phyloP scores from a whole-genome alignment of 2,888 invertebrate genomes.

The Callinectes sapidus region DNA sequence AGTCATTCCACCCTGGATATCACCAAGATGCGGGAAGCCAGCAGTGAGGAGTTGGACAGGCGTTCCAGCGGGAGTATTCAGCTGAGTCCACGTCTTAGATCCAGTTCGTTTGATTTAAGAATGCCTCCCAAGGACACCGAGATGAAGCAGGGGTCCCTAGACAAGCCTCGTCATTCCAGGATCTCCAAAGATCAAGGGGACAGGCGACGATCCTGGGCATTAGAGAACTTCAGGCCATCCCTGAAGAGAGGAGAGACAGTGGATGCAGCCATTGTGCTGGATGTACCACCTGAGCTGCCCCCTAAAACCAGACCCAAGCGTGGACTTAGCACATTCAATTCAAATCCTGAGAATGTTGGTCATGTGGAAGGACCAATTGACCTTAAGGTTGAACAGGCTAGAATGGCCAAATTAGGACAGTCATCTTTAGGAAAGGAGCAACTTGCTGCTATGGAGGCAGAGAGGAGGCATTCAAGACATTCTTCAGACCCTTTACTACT shows the following conservation, averaged over 20 bases:
- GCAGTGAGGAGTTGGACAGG: conserved; percentile 69
- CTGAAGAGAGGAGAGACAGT: conserved; percentile 55
- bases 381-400: conserved; percentile 54
- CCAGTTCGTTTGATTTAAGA: conserved; percentile 72
- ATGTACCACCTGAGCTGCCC: conserved; percentile 69
- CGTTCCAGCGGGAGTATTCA: conserved; percentile 47
- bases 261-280: conserved; percentile 70
- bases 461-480: conserved; percentile 40
- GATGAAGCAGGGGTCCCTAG: conserved; percentile 61
- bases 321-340: conserved; percentile 38
- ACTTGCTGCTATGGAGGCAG: conserved; percentile 16
- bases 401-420: neutral
- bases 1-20: conserved; percentile 52
- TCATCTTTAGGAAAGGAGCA: conserved; percentile 36
- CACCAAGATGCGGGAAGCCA: conserved; percentile 64
- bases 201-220: conserved; percentile 71
- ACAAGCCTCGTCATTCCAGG: conserved; percentile 62
- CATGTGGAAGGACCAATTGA: conserved; percentile 64
- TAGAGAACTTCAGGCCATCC: conserved; percentile 59
- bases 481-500: conserved; percentile 43
- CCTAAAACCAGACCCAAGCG: conserved; percentile 66
- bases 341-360: conserved; percentile 63
- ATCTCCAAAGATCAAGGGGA: conserved; percentile 65
- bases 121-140: conserved; percentile 64
- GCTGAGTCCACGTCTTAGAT: conserved; percentile 65